Percentiles rank a stretch among this genome's conserved stretches.
phyloP scores from a whole-genome alignment of 2,888 invertebrate genomes.

The Heliconius erato region DNA sequence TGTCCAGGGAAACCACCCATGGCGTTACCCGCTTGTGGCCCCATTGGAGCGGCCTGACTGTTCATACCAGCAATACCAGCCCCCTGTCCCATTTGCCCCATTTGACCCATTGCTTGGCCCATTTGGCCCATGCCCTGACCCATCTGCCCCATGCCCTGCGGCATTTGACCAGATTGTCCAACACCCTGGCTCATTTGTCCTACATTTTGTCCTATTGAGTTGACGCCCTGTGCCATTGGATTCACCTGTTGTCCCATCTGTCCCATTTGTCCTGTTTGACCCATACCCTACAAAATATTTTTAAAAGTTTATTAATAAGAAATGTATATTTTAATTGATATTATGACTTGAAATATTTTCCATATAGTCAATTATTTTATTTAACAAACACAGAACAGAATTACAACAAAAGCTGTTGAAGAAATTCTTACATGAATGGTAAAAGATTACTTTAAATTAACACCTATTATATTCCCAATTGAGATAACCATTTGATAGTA shows the following conservation, averaged over 20 bases:
- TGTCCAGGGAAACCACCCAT: constrained; percentile 85
- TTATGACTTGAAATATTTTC: no score
- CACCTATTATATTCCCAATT: no score
- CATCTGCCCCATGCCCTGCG: constrained; percentile 81
- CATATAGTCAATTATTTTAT: no score
- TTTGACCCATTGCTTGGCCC: constrained; percentile 78
- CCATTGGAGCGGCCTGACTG: constrained; percentile 82
- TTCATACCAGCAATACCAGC: constrained; percentile 80
- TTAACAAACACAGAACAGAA: background rate
- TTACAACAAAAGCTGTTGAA: background rate
- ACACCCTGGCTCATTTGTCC: constrained; percentile 83
- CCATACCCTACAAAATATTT: constrained; percentile 71
- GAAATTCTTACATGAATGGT: no score
- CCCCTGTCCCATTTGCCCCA: constrained; percentile 82
- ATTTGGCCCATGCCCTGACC: constrained; percentile 84
- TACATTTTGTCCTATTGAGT: constrained; percentile 78
- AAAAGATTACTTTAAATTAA: no score
- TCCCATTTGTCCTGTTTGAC: constrained; percentile 71
- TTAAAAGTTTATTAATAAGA: background rate
- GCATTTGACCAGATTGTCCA: constrained; percentile 78
- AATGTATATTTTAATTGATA: background rate
- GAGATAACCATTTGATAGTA: background rate
- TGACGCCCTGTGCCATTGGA: constrained; percentile 79
- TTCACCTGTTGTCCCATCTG: constrained; percentile 84
- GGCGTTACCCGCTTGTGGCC: constrained; percentile 79